phyloP scores from a whole-genome alignment of 1,140 invertebrate species.

The Eriocheir sinensis region DNA sequence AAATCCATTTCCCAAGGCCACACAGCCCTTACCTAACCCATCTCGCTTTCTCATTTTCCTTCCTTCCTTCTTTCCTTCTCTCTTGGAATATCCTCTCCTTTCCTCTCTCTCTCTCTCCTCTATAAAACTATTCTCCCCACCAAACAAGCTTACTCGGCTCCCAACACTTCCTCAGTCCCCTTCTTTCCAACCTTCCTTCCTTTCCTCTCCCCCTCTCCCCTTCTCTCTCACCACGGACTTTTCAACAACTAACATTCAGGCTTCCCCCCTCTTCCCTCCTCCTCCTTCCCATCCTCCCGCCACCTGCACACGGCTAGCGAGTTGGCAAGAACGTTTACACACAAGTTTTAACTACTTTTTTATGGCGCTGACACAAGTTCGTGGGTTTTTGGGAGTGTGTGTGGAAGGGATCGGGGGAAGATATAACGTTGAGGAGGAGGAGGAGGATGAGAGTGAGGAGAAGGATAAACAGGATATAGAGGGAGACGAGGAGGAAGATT shows the following conservation, averaged over 20 bases:
- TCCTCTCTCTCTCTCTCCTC: conserved; percentile 46
- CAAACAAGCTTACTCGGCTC: not conserved
- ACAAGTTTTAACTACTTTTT: not conserved
- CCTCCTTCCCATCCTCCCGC: not conserved
- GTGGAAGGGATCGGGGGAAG: not conserved
- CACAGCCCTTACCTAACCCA: not conserved
- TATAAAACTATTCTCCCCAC: not conserved
- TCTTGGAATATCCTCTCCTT: not conserved
- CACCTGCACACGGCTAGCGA: not conserved
- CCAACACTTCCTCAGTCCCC: not conserved
- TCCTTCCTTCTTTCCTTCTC: not conserved
- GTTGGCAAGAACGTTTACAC: not conserved
- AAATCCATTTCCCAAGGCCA: not conserved
- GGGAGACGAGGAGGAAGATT: no score
- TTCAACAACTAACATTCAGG: not conserved
- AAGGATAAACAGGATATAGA: not conserved
- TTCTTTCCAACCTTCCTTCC: not conserved
- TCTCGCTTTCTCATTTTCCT: not conserved
- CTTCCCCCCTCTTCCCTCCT: not conserved
- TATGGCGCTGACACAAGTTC: not conserved
- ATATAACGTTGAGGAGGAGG: not conserved
- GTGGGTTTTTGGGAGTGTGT: not conserved
- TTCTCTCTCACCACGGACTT: no score
- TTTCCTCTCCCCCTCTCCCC: not conserved
- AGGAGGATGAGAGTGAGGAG: not conserved